phyloP scores from a whole-genome alignment of 2,888 invertebrate genomes.

The Byasa hedistus region DNA sequence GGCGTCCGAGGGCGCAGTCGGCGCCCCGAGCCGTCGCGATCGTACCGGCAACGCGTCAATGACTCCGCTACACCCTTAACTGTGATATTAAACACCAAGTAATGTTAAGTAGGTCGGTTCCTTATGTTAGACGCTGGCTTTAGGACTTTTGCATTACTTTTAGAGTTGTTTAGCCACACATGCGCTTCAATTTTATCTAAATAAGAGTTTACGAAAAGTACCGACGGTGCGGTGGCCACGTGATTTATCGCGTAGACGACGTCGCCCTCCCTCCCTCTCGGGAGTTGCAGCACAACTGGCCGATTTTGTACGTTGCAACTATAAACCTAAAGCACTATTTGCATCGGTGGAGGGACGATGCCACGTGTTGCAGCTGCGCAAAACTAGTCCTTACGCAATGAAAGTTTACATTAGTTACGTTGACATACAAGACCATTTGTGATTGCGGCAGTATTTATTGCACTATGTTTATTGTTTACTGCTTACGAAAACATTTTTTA shows the following conservation, averaged over 20 bases:
- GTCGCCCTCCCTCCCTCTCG: constrained; percentile 39
- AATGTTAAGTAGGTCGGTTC: constrained; percentile 37
- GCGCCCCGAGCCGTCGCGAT: constrained; percentile 53
- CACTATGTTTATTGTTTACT: neutral
- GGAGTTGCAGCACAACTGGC: constrained; percentile 41
- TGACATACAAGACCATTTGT: constrained; percentile 1
- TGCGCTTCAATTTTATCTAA: constrained; percentile 54
- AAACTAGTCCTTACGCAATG: constrained; percentile 13
- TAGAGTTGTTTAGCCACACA: constrained; percentile 44
- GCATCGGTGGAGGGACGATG: constrained; percentile 7
- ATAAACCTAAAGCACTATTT: constrained; percentile 15
- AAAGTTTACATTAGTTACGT: constrained; percentile 18
- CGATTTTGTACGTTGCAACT: constrained; percentile 54
- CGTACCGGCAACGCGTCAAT: constrained; percentile 38
- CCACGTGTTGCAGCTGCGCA: constrained; percentile 30
- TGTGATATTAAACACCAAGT: constrained; percentile 59
- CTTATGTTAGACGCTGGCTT: neutral
- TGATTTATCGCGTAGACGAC: constrained; percentile 46
- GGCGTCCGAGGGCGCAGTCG: constrained; percentile 64
- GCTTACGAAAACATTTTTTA: neutral
- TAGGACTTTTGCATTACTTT: constrained; percentile 10
- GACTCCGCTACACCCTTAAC: constrained; percentile 41
- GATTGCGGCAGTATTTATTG: neutral
- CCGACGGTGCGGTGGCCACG: constrained; percentile 43
- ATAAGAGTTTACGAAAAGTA: constrained; percentile 38